Base-by-base conservation (phyloP, 2,797 vertebrate species). In the Hippocampus kuda region DNA sequence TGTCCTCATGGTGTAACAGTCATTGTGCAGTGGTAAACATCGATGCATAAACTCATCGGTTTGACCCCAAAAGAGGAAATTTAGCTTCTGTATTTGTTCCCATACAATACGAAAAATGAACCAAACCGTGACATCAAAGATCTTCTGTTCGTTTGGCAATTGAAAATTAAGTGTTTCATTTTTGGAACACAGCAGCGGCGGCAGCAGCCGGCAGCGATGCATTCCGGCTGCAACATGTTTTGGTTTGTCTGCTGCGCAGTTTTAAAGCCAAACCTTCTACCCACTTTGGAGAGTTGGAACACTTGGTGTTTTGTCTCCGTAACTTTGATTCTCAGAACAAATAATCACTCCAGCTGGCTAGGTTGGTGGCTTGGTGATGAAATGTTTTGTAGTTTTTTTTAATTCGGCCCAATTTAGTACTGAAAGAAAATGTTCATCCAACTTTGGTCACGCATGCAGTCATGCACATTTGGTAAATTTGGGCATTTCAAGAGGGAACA, bases 131-230 rank as follows among this genome's bases (percentile, higher is more conserved):
- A 42, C 41, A 8, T 42, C 41, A 42, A 44, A 44, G 42, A 44
- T 34, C 34, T n/a, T 64, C n/a, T 46, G 12, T 15, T 46, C 12
- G 9, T 46, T 44, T 63, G 38, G 34, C 61, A n/a, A 42, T 63
- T 63, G 38, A 42, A 63, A 63, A 42, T 24, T n/a, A n/a, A 63
- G 38, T 2, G 18, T 20, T 62, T 62, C 20, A 22, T 22, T 42
- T 63, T 63, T 62, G 57, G 57, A 60, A 60, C 26, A 30, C 27
- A 30, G 60, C 11, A 27, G 59, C 59, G 6, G 59, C 30, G 7
- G 20, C 59, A 61, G 30, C 60, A n/a, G 60, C 60, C 60, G 60
- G 60, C 60, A 41, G 61, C 61, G 11, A 63, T 63, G 38, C 34
- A 63, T 63, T 63, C 38, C 41, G 62, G 22, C 62, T 44, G 62